These are phyloP conservation scores for Alosa sapidissima DNA, from an alignment of 2,797 vertebrate genomes.

Conservation along the genomic window DNA sequence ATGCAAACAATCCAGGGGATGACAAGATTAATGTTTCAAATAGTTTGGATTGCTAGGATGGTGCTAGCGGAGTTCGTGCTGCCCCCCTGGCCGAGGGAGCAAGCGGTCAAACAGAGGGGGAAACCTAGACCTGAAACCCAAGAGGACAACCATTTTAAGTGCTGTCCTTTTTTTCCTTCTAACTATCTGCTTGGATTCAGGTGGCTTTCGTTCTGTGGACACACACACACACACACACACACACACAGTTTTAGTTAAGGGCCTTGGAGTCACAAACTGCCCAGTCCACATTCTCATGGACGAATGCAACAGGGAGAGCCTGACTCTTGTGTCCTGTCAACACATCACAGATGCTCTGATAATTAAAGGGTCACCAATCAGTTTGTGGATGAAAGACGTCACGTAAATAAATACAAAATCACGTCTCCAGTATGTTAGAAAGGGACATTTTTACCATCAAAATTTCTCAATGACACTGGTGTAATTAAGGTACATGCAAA, in stretches of 20 bases:
- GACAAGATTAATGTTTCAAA: conserved; percentile 43
- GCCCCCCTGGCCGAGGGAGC: neutral
- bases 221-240: neutral
- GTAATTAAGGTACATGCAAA: neutral
- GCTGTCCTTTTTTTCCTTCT: neutral
- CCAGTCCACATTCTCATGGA: neutral
- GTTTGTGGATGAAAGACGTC: neutral
- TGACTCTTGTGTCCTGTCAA: neutral
- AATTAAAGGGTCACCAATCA: neutral
- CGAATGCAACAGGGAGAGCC: neutral
- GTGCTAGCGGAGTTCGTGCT: conserved; percentile 41
- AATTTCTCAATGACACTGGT: neutral
- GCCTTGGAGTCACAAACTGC: neutral
- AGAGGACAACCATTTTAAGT: conserved; percentile 21
- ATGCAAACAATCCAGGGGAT: conserved; percentile 26
- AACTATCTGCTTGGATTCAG: neutral
- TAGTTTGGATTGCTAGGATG: conserved; percentile 49
- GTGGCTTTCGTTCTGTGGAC: neutral
- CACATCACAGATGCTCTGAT: neutral
- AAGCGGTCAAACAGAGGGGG: neutral
- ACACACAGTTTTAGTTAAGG: neutral
- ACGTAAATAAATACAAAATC: neutral
- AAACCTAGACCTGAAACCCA: conserved; percentile 42
- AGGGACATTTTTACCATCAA: neutral
- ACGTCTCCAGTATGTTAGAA: neutral